phyloP scores from a whole-genome alignment of 2,113 vertebrate genomes.

The Lasiurus cinereus region DNA sequence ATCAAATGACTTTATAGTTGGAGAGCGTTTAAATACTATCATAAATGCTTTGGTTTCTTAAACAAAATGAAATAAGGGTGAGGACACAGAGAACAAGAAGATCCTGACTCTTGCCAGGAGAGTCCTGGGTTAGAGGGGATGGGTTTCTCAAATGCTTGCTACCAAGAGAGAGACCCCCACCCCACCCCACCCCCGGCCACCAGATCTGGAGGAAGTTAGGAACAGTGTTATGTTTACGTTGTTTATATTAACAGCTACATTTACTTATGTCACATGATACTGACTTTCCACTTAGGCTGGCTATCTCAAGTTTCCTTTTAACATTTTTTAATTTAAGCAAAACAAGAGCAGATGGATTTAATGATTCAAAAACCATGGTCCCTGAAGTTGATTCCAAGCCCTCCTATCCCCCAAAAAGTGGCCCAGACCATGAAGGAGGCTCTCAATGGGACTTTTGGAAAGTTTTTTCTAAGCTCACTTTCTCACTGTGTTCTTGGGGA shows the following conservation, averaged over 20 bases:
- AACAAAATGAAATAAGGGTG: not conserved
- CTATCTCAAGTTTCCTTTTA: not conserved
- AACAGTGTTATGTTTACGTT: not conserved
- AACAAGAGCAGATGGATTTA: slow-evolving; percentile 31
- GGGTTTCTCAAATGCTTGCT: not conserved
- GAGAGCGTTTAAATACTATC: not conserved
- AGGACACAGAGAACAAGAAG: not conserved
- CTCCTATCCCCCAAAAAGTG: not conserved
- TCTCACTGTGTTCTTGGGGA: not conserved
- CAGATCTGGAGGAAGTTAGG: not conserved
- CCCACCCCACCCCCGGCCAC: not conserved
- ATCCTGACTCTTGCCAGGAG: not conserved
- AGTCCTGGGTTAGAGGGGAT: not conserved
- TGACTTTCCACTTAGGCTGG: not conserved
- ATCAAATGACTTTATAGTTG: not conserved
- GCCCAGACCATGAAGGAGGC: not conserved
- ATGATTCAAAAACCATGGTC: not conserved
- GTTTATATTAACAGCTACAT: not conserved
- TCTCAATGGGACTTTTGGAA: not conserved
- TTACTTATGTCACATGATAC: not conserved
- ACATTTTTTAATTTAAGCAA: not conserved
- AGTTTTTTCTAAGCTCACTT: not conserved
- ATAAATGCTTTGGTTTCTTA: not conserved
- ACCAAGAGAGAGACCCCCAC: not conserved
- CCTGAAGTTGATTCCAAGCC: not conserved